These are phyloP conservation scores for Boulengeromyrus knoepffleri DNA, from an alignment of 2,113 vertebrate genomes.

Conservation along the genomic window DNA sequence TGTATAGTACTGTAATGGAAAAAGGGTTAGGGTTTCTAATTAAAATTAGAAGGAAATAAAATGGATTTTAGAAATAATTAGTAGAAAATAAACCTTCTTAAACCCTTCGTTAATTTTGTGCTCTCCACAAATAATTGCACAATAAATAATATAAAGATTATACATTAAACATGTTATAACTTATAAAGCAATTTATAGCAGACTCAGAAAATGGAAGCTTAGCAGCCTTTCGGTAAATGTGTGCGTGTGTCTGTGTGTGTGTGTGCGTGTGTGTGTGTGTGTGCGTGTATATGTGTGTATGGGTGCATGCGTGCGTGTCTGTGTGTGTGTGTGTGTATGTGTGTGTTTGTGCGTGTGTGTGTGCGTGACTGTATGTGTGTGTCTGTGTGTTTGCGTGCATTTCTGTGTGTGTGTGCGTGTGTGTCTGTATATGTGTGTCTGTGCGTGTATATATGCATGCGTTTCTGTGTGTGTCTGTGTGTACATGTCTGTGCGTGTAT, in stretches of 20 bases:
- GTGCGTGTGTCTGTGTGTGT: not conserved
- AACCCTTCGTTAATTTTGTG: not conserved
- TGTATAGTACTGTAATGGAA: not conserved
- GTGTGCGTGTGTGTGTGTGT: not conserved
- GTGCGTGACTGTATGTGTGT: not conserved
- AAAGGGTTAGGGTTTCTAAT: not conserved
- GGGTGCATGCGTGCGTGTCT: not conserved
- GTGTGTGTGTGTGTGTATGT: not conserved
- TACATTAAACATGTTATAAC: conserved; percentile 2
- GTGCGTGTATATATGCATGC: not conserved
- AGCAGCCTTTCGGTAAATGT: not conserved
- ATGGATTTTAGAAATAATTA: not conserved
- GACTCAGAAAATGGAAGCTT: not conserved
- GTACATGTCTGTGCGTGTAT: not conserved
- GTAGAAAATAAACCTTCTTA: conserved; percentile 1
- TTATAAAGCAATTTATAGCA: not conserved
- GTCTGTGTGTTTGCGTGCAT: not conserved
- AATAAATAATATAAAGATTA: conserved; percentile 1
- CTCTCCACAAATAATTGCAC: not conserved
- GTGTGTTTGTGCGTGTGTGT: too few relatives aligned
- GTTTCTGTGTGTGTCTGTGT: not conserved
- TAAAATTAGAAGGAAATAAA: not conserved
- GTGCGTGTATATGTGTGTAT: not conserved
- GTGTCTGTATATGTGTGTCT: not conserved
- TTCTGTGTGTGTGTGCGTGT: not conserved